phyloP scores from a whole-genome alignment of 2,888 invertebrate species.

The Bugulina stolonifera region DNA sequence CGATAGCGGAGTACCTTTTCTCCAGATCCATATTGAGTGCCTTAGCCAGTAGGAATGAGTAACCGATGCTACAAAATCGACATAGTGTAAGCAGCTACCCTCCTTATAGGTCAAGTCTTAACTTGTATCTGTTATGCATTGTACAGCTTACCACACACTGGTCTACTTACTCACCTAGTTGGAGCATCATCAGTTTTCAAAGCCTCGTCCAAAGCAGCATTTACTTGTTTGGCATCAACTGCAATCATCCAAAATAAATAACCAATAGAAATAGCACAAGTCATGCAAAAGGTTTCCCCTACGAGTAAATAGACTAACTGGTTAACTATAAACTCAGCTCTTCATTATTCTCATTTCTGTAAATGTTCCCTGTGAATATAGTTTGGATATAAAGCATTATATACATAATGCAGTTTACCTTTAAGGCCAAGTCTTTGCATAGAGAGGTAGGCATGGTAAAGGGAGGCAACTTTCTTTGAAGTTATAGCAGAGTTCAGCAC shows the following conservation, averaged over 20 bases:
- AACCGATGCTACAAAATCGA: slow-evolving; percentile 65
- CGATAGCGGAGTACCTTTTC: slow-evolving; percentile 66
- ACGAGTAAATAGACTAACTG: neutral
- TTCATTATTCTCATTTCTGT: no score
- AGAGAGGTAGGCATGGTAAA: slow-evolving; percentile 69
- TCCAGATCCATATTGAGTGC: slow-evolving; percentile 60
- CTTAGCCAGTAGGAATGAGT: slow-evolving; percentile 75
- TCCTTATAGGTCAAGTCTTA: no score
- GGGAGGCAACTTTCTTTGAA: slow-evolving; percentile 59
- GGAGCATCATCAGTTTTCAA: slow-evolving; percentile 68
- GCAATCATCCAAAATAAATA: no score
- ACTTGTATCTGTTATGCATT: no score
- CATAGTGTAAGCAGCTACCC: no score
- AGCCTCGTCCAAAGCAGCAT: slow-evolving; percentile 67
- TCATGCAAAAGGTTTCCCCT: no score
- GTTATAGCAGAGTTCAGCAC: slow-evolving; percentile 62
- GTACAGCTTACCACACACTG: no score
- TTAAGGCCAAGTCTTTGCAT: slow-evolving; percentile 65
- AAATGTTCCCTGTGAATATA: no score
- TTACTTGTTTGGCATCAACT: slow-evolving; percentile 60
- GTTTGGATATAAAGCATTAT: no score
- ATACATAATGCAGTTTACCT: slow-evolving; percentile 33
- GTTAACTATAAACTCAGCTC: neutral
- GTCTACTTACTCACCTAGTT: slow-evolving; percentile 38
- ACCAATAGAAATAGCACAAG: no score